Base-by-base conservation (phyloP, 1,140 invertebrate genomes). In the Ostrea edulis region DNA sequence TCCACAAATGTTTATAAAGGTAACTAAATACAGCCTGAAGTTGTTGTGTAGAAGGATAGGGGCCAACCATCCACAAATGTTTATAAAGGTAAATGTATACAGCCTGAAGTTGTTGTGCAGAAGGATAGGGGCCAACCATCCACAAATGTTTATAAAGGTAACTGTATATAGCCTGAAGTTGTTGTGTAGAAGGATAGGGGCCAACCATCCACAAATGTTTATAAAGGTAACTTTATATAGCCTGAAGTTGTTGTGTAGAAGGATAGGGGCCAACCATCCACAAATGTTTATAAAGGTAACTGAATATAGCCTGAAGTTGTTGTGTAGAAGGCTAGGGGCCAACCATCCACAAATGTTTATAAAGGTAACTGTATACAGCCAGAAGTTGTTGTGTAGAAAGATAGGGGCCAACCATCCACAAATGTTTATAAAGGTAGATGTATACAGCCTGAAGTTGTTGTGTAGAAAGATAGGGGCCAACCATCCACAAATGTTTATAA, bases 91-190 rank as follows among this genome's bases (percentile, higher is more conserved):
- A 54, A 54, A 54, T 1, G 94, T 98, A 20, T 96, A 98, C 44
- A 97, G 97, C 2, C 92, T 98, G 8, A 98, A 98, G 94, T 94
- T 98, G 7, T 92, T 98, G 12, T 97, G 97, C 0, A 96, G 97
- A 90, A 93, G 96, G 62, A 93, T 98, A 25, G 97, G 93, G 11
- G 68, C 29, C 7, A 65, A 90, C 20, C 90, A 94, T 86, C 91
- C 91, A 25, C 86, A 92, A 17, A 86, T 54, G 53, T 54, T 54
- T 54, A 54, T 54, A 54, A 54, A 54, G 53, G 53, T 54, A 54
- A 54, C 7, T 54, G 12, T 98, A 20, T 96, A 98, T 44, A 97
- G 97, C 2, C 92, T 98, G 8, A 98, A 98, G 94, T 94, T 98
- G 7, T 92, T 98, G 12, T 97, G 97, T 0, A 96, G 97, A 91